Evolutionary conservation across 1,140 invertebrate genomes (phyloP), one percentile per base, ranked within the genome.

Genomic region (Rhizoglyphus robini): DNA sequence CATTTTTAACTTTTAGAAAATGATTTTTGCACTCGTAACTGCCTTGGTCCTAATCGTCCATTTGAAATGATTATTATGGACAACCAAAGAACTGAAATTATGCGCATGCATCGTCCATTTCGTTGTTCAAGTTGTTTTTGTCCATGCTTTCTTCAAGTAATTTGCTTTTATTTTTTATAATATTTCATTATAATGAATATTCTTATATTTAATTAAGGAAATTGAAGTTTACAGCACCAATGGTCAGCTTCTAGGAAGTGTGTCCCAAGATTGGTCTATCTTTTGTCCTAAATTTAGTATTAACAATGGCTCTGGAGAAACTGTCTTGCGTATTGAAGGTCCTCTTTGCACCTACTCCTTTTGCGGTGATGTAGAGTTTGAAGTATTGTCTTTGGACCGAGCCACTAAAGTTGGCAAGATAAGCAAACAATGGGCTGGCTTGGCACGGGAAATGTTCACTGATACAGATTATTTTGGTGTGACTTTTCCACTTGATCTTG

Each of bases 61-160:
- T 95, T 94, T 74, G 84, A 88, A 66, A 90, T 95, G 82, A 84
- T 85, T 73, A 84, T 95, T 64, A 80, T 86, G 58, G 90, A 94
- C 74, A 84, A 83, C 70, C 82, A 78, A 69, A 81, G 81, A 63
- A 85, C 84, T 69, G 86, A 93, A 79, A 82, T 93, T 11, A 87
- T 90, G 67, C 85, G 87, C 71, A 74, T 82, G 1, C 49, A 68
- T 54, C 29, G 71, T 36, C 86, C 87, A 1, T 76, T 90, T 18
- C 82, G 85, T 15, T 91, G 88, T 74, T 81, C 82, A 66, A 81
- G 82, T 3, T 91, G 88, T 72, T 86, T 81, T 71, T 91, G 84
- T 71, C 87, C 87, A 4, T 90, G 88, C 75, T 92, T 87, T 76
- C 77, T 90, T 69, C 88, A 92, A 78, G 85, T 85, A 75, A 34